phyloP scores from a whole-genome alignment of 2,797 vertebrate species.

The Pangasius sanitwongsei region DNA sequence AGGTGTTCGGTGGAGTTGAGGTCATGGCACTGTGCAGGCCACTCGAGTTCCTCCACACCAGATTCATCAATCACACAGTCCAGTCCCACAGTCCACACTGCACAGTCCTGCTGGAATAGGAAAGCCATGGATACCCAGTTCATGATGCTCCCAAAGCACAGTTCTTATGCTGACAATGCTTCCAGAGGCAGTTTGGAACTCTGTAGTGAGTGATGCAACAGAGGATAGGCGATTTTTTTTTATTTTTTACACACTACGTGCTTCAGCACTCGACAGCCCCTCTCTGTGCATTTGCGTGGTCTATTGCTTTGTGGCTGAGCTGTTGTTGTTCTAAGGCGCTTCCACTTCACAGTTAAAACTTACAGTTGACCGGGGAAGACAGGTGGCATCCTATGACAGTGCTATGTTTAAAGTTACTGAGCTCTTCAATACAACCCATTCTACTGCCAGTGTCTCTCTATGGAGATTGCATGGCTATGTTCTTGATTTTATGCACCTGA shows the following conservation, averaged over 20 bases:
- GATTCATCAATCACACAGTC: neutral
- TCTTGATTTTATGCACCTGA: neutral
- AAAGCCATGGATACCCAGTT: neutral
- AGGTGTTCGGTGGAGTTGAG: neutral
- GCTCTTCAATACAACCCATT: neutral
- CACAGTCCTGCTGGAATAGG: neutral
- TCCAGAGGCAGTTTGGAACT: neutral
- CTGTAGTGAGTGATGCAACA: neutral
- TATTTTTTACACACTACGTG: neutral
- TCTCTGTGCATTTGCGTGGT: neutral
- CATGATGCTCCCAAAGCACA: neutral
- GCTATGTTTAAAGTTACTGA: neutral
- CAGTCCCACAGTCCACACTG: neutral
- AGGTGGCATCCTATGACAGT: neutral
- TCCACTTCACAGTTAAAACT: neutral
- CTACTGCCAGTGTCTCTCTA: neutral
- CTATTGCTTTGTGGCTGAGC: neutral
- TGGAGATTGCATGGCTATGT: neutral
- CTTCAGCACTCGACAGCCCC: neutral
- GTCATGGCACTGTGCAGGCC: neutral
- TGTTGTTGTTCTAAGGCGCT: neutral
- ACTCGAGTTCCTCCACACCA: neutral
- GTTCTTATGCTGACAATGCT: neutral
- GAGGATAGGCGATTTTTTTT: neutral
- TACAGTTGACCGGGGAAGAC: neutral